Percentiles rank a stretch among this genome's conserved stretches.
phyloP scores from a whole-genome alignment of 2,797 vertebrate genomes.

The Danio albolineatus region DNA sequence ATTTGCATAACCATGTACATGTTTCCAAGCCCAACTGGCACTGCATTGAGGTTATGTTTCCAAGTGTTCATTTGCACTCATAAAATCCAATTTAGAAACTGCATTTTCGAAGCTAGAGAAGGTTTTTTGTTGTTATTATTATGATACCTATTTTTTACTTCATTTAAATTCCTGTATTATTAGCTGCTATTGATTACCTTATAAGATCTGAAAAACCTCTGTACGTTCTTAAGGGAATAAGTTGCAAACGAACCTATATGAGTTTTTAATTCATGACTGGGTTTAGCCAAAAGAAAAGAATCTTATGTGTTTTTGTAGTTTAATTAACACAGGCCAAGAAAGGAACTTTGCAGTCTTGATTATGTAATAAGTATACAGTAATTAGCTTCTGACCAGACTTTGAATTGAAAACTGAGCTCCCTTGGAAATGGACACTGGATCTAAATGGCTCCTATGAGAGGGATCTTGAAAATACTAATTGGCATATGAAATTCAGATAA shows the following conservation, averaged over 20 bases:
- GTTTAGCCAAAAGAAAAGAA: neutral
- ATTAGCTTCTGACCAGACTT: constrained; percentile 10
- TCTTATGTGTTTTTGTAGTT: neutral
- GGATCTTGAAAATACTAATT: neutral
- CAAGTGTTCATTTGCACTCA: no score
- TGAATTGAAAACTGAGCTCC: constrained; percentile 3
- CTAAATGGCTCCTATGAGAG: neutral
- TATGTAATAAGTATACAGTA: constrained; percentile 8
- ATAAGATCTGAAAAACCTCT: neutral
- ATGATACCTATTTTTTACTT: no score
- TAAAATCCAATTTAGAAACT: no score
- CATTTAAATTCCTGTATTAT: no score
- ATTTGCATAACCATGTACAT: no score
- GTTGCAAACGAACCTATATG: neutral
- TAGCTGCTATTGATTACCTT: neutral
- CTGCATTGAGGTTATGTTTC: no score
- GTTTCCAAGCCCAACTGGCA: no score
- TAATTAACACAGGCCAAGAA: neutral
- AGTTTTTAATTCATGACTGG: neutral
- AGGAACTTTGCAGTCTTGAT: neutral
- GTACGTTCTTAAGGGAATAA: neutral
- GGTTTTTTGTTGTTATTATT: no score
- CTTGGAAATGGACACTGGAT: constrained; percentile 1
- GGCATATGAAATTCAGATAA: neutral
- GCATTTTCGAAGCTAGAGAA: no score